Evolutionary conservation across 2,797 vertebrate genomes (phyloP), one percentile per base, ranked within the genome.

Genomic region (Enteromius radiatus): DNA sequence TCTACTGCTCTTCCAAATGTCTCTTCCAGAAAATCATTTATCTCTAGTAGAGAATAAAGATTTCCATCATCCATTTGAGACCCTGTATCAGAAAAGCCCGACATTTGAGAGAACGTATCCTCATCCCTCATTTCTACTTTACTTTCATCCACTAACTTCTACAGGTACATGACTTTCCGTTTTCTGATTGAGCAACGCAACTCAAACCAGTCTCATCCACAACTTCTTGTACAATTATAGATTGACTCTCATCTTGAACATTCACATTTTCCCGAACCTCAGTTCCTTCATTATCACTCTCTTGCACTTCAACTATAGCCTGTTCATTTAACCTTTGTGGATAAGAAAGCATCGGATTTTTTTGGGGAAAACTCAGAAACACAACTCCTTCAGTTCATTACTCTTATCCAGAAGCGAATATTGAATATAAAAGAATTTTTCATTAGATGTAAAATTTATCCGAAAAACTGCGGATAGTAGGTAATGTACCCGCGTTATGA

Each of bases 31-130:
- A 49, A 71, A 19, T 49, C 0, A 11, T 12, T 49, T 21, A 21
- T 71, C 45, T 49, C 8, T 26, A 19, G 0, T 10, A 71, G 26
- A 31, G 26, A 31, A 31, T 49, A 31, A 31, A 49, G 1, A 49
- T 71, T 21, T 19, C 69, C 19, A 31, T 71, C 23, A 26, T 70
- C 68, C 14, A 70, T 47, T 43, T 47, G 43, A 70, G 68, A 28
- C 14, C 23, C 43, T 69, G 6, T 17, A 19, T 70, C 17, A 49
- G 26, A 49, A 49, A 71, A 47, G 33, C 17, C 26, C 49, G 26
- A 49, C 17, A 33, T 71, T 33, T 33, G 45, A 71, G 26, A 71
- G 23, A 52, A 21, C 26, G 43, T 21, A 3, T 71, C 69, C 26
- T 49, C 26, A 73, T 33, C 23, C 17, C 8, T 71, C 43, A 71